These are phyloP conservation scores for Glaucopsyche alexis DNA, from an alignment of 2,888 invertebrate species.

Conservation along the genomic window DNA sequence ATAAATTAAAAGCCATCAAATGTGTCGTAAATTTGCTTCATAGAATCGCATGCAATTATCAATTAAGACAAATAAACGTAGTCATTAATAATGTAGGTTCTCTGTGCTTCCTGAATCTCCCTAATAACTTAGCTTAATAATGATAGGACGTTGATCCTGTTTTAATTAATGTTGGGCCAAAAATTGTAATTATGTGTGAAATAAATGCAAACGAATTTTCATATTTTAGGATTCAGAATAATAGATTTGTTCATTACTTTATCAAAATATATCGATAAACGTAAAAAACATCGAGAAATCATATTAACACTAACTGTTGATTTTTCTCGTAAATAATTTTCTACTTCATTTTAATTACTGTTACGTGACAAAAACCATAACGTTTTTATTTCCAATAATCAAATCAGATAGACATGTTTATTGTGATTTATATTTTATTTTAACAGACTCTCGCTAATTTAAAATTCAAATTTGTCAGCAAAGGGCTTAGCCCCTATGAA, in stretches of 20 bases:
- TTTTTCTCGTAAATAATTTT: slow-evolving; percentile 9
- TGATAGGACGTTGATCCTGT: neutral
- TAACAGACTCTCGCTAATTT: slow-evolving; percentile 25
- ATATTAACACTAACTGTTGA: neutral
- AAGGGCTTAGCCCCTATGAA: slow-evolving; percentile 16
- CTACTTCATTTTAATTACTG: slow-evolving; percentile 2
- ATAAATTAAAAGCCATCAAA: slow-evolving; percentile 17
- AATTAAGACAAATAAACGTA: slow-evolving; percentile 21
- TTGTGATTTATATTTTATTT: slow-evolving; percentile 24
- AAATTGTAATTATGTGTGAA: neutral
- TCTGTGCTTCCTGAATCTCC: neutral
- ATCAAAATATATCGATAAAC: slow-evolving; percentile 2
- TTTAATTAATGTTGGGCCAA: neutral
- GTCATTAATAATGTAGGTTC: neutral
- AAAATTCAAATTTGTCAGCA: slow-evolving; percentile 21
- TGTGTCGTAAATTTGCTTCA: slow-evolving; percentile 21
- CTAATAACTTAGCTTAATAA: no score
- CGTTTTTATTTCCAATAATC: slow-evolving; percentile 19
- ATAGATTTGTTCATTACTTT: neutral
- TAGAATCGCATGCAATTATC: slow-evolving; percentile 13
- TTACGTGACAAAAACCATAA: slow-evolving; percentile 23
- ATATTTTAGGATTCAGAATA: neutral
- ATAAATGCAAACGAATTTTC: neutral
- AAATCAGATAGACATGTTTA: slow-evolving; percentile 2
- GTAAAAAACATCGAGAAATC: slow-evolving; percentile 13